Evolutionary conservation across 2,797 vertebrate genomes (phyloP).

Genomic region (Leptatherina wallacei): DNA sequence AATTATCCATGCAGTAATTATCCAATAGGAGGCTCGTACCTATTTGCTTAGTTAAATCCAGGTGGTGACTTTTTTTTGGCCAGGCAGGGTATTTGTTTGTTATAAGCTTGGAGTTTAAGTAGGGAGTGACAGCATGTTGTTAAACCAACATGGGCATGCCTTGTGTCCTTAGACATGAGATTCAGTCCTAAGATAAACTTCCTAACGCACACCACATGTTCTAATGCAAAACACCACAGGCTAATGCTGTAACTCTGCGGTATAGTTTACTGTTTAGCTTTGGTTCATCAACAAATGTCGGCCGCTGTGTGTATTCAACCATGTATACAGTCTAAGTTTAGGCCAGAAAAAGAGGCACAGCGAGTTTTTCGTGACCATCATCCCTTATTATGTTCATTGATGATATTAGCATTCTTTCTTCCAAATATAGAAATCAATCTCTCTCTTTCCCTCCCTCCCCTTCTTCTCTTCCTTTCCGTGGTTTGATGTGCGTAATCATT

Average conservation of each 20-base stretch:
- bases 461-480: slow-evolving; percentile 55
- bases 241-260: slow-evolving; percentile 25
- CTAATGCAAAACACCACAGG: slow-evolving; percentile 23
- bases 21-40: too few relatives aligned
- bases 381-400: slow-evolving; percentile 63
- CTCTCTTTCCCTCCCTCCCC: slow-evolving; percentile 53
- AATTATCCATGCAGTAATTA: too few relatives aligned
- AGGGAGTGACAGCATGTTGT: slow-evolving; percentile 37
- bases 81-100: neutral
- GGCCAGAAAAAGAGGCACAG: slow-evolving; percentile 15
- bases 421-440: slow-evolving; percentile 78
- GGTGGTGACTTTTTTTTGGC: too few relatives aligned
- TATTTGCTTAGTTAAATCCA: too few relatives aligned
- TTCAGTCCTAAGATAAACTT: slow-evolving; percentile 56
- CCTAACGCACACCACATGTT: slow-evolving; percentile 65
- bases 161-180: slow-evolving; percentile 52
- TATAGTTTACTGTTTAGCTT: slow-evolving; percentile 25
- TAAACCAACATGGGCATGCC: slow-evolving; percentile 42
- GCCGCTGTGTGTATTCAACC: slow-evolving; percentile 15
- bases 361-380: slow-evolving; percentile 32
- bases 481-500: slow-evolving; percentile 82
- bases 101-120: slow-evolving; percentile 27
- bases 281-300: slow-evolving; percentile 23
- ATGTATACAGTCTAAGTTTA: slow-evolving; percentile 12
- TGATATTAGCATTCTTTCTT: slow-evolving; percentile 67